Base-by-base conservation (phyloP, 2,888 invertebrate genomes). In the Boloria euphrosyne region DNA sequence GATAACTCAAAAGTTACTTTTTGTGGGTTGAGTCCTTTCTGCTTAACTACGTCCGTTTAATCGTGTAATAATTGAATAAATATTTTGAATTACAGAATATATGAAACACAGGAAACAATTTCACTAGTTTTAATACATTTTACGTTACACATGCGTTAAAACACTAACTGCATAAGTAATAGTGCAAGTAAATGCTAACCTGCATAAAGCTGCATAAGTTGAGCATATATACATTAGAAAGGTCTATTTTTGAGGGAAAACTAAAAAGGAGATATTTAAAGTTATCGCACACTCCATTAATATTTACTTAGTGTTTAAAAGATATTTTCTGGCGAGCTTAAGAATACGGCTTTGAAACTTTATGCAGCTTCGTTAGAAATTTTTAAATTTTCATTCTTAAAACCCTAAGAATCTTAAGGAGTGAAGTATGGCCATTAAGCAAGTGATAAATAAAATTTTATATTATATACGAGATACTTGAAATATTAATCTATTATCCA, bases 381-480 rank as follows among this genome's bases (percentile, higher is more conserved):
- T 67, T 63, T 67, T 47, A 64, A 60, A 67, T 60, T 64, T 60
- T 57, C 50, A 38, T 51, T 66, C 61, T 54, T 66, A 61, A 66
- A 61, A 61, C 18, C 60, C 55, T 64, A 52, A 55, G 64, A 61
- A 57, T 57, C 22, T 51, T 50, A 50, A 67, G 49, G 51, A 59
- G 55, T 18, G 47, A 27, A 13, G 51, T 47, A 44, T 18, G 59
- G 63, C 67, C 59, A 67, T 13, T 13, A 67, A 57, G 16, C n/a
- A 27, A 7, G 16, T 46, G 14, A 14, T 13, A n/a, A 16, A 14
- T 13, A 17, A 22, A 13, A 44, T 47, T 47, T 47, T n/a, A n/a
- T 16, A 3, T 47, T 6, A 6, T n/a, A 13, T n/a, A 2, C 46
- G 13, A 13, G 7, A 38, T 38, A 38, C 10, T 10, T 10, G 31